Conservation (phyloP, 2,888 invertebrate genomes). For the Stenolophus ochropezus region DNA sequence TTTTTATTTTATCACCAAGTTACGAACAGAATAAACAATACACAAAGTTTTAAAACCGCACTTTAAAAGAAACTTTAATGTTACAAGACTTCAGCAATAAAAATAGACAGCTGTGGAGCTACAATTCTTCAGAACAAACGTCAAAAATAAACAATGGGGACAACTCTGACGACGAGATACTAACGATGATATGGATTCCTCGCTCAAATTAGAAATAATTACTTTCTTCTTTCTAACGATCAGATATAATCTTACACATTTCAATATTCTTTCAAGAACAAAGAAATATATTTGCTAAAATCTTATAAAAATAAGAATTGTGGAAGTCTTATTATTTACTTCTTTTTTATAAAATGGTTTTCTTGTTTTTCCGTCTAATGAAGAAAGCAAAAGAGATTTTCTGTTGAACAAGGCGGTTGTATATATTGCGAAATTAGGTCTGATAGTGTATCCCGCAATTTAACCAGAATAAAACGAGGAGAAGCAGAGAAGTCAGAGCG, state of each 20-base stretch:
- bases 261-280: too few species aligned
- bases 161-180: neutral
- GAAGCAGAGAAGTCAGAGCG: neutral
- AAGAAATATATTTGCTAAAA: too few species aligned
- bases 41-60: conserved; percentile 26
- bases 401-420: neutral
- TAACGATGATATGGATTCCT: neutral
- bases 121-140: conserved; percentile 18
- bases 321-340: too few species aligned
- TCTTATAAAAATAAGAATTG: too few species aligned
- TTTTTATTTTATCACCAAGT: conserved; percentile 20
- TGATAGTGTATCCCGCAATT: conserved; percentile 4
- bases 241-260: too few species aligned
- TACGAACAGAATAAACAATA: conserved; percentile 20
- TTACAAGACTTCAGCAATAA: conserved; percentile 11
- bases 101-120: conserved; percentile 22
- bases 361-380: too few species aligned
- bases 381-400: too few species aligned
- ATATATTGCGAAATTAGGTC: neutral
- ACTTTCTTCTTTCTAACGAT: too few species aligned
- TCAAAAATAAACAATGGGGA: conserved; percentile 3
- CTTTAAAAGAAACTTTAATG: conserved; percentile 32
- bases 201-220: neutral
- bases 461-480: conserved; percentile 10
- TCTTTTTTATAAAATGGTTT: too few species aligned